Evolutionary conservation across 2,797 vertebrate genomes (phyloP).

Genomic region (Periophthalmus magnuspinnatus): DNA sequence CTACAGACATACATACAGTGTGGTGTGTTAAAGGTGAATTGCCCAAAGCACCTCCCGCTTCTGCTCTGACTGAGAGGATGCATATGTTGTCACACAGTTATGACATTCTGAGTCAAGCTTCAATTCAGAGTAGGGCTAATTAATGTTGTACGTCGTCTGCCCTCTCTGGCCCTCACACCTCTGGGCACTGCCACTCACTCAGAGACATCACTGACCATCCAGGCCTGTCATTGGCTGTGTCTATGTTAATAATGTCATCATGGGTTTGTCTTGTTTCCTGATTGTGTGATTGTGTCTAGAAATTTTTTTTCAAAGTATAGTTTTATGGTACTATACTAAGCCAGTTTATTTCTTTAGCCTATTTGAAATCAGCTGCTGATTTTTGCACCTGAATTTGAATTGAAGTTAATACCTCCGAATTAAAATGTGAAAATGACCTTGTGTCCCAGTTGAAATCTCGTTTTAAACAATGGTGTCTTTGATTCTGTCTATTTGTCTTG

Average conservation of each 20-base stretch:
- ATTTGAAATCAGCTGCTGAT: neutral
- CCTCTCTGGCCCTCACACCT: conserved; percentile 52
- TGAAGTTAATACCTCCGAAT: neutral
- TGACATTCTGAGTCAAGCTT: conserved; percentile 59
- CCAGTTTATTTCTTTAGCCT: neutral
- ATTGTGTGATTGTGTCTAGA: conserved; percentile 7
- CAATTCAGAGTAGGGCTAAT: conserved; percentile 49
- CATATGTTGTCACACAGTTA: conserved; percentile 34
- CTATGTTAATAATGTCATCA: conserved; percentile 43
- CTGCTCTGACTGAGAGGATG: conserved; percentile 27
- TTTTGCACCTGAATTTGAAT: neutral
- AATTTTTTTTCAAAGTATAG: no score
- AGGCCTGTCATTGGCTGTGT: conserved; percentile 32
- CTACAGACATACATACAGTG: conserved; percentile 10
- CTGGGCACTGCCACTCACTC: conserved; percentile 65
- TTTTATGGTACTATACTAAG: neutral
- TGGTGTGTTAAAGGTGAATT: conserved; percentile 1
- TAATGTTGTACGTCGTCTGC: conserved; percentile 55
- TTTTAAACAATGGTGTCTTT: neutral
- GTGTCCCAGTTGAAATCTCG: neutral
- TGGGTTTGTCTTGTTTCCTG: conserved; percentile 38
- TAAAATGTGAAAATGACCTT: neutral
- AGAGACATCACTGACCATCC: conserved; percentile 44
- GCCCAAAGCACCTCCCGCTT: conserved; percentile 23
- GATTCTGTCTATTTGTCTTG: neutral